Evolutionary conservation across 2,113 vertebrate genomes (phyloP).

Genomic region (Turdus rufiventris): DNA sequence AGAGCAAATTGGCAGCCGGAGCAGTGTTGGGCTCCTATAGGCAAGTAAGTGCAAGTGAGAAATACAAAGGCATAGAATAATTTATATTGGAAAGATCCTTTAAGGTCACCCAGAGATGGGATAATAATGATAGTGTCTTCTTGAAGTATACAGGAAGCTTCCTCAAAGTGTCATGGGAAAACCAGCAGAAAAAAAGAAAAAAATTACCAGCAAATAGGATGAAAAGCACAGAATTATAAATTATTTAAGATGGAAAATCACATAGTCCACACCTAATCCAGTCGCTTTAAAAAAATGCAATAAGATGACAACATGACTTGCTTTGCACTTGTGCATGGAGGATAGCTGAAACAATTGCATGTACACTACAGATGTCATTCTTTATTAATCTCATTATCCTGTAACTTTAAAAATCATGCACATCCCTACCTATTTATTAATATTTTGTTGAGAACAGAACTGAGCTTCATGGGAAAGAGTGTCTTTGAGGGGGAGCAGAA

Average conservation of each 20-base stretch:
- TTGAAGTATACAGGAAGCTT: neutral
- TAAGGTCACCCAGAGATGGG: neutral
- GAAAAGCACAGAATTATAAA: neutral
- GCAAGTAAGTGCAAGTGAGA: neutral
- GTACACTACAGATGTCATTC: neutral
- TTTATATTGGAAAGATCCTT: neutral
- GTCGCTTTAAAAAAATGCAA: neutral
- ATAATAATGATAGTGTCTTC: neutral
- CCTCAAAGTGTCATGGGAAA: neutral
- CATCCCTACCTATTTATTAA: neutral
- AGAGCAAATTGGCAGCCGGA: neutral
- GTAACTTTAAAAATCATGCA: neutral
- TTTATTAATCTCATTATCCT: neutral
- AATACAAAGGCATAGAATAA: neutral
- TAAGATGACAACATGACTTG: neutral
- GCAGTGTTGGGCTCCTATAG: neutral
- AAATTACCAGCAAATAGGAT: neutral
- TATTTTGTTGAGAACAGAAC: neutral
- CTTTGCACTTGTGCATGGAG: fast-evolving
- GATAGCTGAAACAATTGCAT: neutral
- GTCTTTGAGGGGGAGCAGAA: neutral
- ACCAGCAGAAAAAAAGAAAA: neutral
- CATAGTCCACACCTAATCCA: no score
- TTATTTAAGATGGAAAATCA: neutral
- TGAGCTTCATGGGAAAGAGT: neutral